Evolutionary conservation across 1,140 invertebrate genomes (phyloP).

Genomic region (Drosophila sucinea): DNA sequence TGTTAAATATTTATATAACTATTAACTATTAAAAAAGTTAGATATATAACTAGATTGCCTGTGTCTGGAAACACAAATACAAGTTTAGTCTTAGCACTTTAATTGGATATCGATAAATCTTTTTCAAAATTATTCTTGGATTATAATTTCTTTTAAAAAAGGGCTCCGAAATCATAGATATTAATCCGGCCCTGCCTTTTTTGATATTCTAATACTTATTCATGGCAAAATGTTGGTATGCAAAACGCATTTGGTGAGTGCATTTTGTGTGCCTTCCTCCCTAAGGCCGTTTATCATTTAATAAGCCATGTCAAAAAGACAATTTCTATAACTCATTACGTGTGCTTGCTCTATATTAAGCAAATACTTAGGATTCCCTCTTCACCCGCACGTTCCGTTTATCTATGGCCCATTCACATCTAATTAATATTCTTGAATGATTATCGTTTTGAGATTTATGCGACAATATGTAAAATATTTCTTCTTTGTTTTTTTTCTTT

Average conservation of each 20-base stretch:
- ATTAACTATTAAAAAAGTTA: no score
- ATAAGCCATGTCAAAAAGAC: conserved; percentile 39
- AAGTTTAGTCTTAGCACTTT: no score
- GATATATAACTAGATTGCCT: no score
- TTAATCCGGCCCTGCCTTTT: neutral
- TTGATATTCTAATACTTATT: no score
- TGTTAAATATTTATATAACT: no score
- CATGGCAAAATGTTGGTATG: conserved; percentile 27
- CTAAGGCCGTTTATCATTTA: conserved; percentile 54
- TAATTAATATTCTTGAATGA: conserved; percentile 73
- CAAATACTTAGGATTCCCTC: conserved; percentile 39
- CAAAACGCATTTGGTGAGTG: conserved; percentile 36
- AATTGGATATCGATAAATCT: no score
- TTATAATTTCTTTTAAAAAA: no score
- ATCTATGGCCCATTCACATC: conserved; percentile 23
- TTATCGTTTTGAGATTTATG: conserved; percentile 71
- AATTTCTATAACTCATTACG: conserved; percentile 75
- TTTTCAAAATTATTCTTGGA: no score
- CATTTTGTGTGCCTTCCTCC: conserved; percentile 27
- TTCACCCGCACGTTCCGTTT: neutral
- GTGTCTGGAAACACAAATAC: no score
- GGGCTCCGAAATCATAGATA: no score
- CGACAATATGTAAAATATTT: conserved; percentile 77
- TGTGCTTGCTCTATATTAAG: conserved; percentile 67
- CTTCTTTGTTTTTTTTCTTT: conserved; percentile 32